Evolutionary conservation across 2,113 vertebrate species (phyloP).

Genomic region (Nymphicus hollandicus): DNA sequence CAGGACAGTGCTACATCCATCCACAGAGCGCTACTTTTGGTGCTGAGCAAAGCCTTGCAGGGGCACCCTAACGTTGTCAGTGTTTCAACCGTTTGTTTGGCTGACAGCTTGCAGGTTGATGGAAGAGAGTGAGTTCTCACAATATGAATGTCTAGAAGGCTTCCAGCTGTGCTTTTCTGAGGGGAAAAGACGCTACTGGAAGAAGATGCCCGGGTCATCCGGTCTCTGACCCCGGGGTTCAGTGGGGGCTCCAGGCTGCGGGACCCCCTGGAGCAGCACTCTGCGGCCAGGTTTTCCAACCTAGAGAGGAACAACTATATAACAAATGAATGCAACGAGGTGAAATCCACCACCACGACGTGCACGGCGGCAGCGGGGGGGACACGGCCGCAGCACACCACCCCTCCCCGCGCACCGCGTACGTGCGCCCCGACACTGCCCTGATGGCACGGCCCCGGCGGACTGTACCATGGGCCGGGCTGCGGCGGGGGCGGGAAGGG

Average conservation of each 20-base stretch:
- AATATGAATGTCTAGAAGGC: background rate
- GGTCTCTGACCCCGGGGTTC: background rate
- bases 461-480: slow-evolving; percentile 18
- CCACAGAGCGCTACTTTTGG: background rate
- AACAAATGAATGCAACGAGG: background rate
- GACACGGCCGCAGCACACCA: background rate
- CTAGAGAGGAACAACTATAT: background rate
- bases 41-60: background rate
- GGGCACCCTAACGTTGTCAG: background rate
- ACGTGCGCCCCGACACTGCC: slow-evolving; percentile 83
- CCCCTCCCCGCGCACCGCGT: slow-evolving; percentile 50
- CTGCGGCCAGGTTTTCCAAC: background rate
- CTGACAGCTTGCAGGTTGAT: background rate
- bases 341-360: too few species aligned
- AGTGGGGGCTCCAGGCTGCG: background rate
- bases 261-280: background rate
- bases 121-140: accelerated
- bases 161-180: background rate
- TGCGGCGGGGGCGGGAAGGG: background rate
- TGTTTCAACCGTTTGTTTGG: background rate
- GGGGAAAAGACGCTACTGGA: background rate
- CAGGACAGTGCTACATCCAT: background rate
- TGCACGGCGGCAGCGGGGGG: background rate
- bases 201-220: background rate
- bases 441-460: slow-evolving; percentile 85